phyloP scores from a whole-genome alignment of 53 echinoderm and acorn worm species.

The Pentamera pediparva region DNA sequence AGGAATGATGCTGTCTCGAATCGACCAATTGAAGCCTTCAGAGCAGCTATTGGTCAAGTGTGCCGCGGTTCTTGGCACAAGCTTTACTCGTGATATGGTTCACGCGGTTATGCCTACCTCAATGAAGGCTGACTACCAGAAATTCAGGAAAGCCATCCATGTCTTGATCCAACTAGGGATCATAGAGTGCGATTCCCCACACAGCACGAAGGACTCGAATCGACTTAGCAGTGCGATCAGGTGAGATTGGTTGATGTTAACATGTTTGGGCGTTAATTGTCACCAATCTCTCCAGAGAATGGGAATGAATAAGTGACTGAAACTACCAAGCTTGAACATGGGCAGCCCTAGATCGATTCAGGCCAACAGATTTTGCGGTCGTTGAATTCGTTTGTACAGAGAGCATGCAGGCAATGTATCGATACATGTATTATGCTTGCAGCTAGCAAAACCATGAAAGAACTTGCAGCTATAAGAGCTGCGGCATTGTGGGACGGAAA shows the following conservation, averaged over 20 bases:
- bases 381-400: too few relatives aligned
- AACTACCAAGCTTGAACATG: too few relatives aligned
- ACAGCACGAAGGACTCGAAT: background rate
- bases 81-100: conserved; percentile 67
- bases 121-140: background rate
- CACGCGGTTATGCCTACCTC: conserved; percentile 61
- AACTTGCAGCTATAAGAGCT: too few relatives aligned
- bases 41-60: conserved; percentile 95
- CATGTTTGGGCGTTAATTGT: too few relatives aligned
- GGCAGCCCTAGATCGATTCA: too few relatives aligned
- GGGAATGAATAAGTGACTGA: too few relatives aligned
- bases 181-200: conserved; percentile 76
- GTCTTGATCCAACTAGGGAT: conserved; percentile 69
- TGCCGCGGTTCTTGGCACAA: conserved; percentile 86
- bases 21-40: conserved; percentile 84
- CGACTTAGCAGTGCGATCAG: conserved; percentile 17
- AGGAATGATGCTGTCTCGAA: conserved; percentile 93
- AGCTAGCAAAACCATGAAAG: too few relatives aligned
- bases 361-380: too few relatives aligned
- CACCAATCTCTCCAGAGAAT: too few relatives aligned
- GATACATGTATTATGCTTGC: too few relatives aligned
- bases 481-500: too few relatives aligned
- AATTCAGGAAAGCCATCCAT: conserved; percentile 61
- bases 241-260: background rate
- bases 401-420: too few relatives aligned